Percentiles rank a stretch among this genome's conserved stretches.
Conservation (phyloP, 2,113 vertebrate species). For the Syngnathus typhle region DNA sequence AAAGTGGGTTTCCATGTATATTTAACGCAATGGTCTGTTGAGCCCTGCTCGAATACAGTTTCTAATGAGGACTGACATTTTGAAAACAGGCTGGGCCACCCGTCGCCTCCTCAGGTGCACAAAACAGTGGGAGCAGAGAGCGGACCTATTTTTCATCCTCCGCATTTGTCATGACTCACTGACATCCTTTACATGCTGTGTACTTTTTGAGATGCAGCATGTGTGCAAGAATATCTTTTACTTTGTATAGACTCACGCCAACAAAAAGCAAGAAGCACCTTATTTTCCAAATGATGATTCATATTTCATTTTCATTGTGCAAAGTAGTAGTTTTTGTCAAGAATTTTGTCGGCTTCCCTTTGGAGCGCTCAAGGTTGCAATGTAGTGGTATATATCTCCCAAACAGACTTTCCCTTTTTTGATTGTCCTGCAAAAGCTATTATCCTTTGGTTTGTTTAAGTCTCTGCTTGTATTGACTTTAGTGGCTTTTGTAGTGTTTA, state of each 20-base stretch:
- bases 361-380: background rate
- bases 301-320: background rate
- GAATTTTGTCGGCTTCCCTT: background rate
- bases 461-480: background rate
- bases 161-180: constrained; percentile 35
- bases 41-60: constrained; percentile 57
- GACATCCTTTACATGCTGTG: constrained; percentile 19
- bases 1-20: constrained; percentile 69
- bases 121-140: constrained; percentile 33
- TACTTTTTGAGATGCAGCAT: background rate
- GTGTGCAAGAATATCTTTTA: background rate
- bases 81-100: constrained; percentile 59
- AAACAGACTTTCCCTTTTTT: background rate
- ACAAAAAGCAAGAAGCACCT: background rate
- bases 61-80: constrained; percentile 65
- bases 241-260: background rate
- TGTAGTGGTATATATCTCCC: too few species aligned
- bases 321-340: background rate
- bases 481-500: background rate
- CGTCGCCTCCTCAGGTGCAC: constrained; percentile 53
- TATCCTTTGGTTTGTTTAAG: background rate
- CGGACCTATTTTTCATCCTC: constrained; percentile 7
- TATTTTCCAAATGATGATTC: background rate
- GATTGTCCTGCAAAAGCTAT: background rate
- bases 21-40: constrained; percentile 66